Evolutionary conservation across 2,797 vertebrate genomes (phyloP).

Genomic region (Gallinago solitaria): DNA sequence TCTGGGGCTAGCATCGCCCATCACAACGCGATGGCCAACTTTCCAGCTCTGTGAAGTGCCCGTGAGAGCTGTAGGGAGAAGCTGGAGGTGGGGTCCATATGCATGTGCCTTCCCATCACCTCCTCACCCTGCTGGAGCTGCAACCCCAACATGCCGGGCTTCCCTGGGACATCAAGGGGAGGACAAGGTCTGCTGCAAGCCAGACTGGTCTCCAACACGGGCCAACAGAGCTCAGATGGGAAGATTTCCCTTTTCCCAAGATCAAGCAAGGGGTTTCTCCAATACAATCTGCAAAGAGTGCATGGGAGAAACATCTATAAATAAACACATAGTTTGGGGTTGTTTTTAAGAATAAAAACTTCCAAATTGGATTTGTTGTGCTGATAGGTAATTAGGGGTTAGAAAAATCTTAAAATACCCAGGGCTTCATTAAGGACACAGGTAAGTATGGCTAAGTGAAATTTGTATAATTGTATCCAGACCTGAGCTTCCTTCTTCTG

Average conservation of each 20-base stretch:
- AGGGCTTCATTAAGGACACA: not conserved
- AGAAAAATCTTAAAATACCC: not conserved
- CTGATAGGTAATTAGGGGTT: not conserved
- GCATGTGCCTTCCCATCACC: fast-evolving
- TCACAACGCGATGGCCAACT: fast-evolving
- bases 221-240: not conserved
- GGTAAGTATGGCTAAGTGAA: not conserved
- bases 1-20: fast-evolving
- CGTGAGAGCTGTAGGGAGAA: not conserved
- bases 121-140: not conserved
- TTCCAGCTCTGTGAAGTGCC: not conserved
- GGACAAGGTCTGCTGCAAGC: not conserved
- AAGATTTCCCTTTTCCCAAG: not conserved
- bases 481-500: not conserved
- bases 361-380: not conserved
- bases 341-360: not conserved
- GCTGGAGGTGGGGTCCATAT: not conserved
- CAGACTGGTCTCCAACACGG: not conserved
- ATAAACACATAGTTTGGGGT: not conserved
- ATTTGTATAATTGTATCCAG: not conserved
- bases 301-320: not conserved
- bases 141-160: not conserved
- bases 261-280: not conserved
- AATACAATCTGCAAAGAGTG: not conserved
- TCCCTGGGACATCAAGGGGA: not conserved